These are phyloP conservation scores for Stenurella melanura DNA, from an alignment of 2,888 invertebrate genomes.

Conservation along the genomic window DNA sequence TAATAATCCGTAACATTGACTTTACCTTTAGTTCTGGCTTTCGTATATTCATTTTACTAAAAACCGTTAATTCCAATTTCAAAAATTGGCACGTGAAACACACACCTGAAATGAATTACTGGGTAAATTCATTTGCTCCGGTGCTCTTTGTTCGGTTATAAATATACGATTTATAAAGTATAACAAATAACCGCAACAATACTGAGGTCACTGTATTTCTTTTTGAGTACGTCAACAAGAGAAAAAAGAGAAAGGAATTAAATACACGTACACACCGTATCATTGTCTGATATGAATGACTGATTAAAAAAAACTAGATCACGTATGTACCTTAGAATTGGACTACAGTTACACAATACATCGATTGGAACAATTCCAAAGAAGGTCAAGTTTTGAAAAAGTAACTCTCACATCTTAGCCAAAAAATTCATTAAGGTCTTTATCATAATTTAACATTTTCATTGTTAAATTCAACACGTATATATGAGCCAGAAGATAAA, in stretches of 20 bases:
- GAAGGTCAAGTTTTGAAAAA: not conserved
- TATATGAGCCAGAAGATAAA: too few species aligned
- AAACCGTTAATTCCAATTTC: too few species aligned
- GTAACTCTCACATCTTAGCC: not conserved
- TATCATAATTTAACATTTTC: too few species aligned
- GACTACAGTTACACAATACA: not conserved
- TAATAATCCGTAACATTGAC: too few species aligned
- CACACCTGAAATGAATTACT: too few species aligned
- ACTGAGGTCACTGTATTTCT: not conserved
- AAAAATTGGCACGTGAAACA: too few species aligned
- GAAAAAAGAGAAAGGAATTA: constrained; percentile 16
- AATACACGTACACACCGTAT: not conserved
- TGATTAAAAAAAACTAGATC: constrained; percentile 10
- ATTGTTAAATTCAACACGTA: too few species aligned
- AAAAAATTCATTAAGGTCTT: too few species aligned
- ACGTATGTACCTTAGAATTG: not conserved
- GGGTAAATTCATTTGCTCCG: too few species aligned
- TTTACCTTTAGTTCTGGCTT: too few species aligned
- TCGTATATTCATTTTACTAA: too few species aligned
- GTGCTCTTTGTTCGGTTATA: too few species aligned
- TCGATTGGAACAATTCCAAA: not conserved
- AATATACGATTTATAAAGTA: not conserved
- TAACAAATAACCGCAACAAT: not conserved
- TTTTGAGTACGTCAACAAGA: not conserved
- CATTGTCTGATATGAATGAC: constrained; percentile 9